These are phyloP conservation scores for Mormyrops boulengeri DNA, from an alignment of 2,797 vertebrate genomes.

Conservation along the genomic window DNA sequence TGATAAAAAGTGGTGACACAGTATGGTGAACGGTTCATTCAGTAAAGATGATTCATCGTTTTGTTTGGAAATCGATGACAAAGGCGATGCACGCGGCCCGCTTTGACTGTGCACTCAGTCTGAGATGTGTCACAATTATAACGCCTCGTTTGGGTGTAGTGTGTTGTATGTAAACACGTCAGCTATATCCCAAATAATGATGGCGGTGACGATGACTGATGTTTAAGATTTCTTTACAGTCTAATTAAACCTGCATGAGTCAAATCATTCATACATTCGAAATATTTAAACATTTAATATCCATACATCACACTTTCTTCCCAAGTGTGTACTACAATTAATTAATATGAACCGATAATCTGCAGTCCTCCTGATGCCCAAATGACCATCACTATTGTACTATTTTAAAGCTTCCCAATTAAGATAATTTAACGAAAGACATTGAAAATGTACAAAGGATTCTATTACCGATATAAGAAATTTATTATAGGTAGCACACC, in stretches of 20 bases:
- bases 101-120: neutral
- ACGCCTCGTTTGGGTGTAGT: neutral
- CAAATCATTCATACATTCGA: neutral
- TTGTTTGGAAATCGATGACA: neutral
- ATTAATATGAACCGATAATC: neutral
- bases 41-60: conserved; percentile 9
- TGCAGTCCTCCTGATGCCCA: neutral
- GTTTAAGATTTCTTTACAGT: neutral
- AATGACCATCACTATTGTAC: neutral
- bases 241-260: neutral
- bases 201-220: neutral
- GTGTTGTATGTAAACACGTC: neutral
- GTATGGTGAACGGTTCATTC: neutral
- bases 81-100: neutral
- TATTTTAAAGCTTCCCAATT: neutral
- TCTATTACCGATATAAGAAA: neutral
- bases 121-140: neutral
- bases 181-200: neutral
- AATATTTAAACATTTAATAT: neutral
- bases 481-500: neutral
- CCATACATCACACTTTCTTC: neutral
- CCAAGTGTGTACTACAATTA: neutral
- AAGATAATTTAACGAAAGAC: neutral
- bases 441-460: neutral
- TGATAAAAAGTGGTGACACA: neutral